A percentile compares a stretch with the other conserved stretches of the same genome.
phyloP scores from a whole-genome alignment of 2,113 vertebrate species.

The Cepphus grylle region DNA sequence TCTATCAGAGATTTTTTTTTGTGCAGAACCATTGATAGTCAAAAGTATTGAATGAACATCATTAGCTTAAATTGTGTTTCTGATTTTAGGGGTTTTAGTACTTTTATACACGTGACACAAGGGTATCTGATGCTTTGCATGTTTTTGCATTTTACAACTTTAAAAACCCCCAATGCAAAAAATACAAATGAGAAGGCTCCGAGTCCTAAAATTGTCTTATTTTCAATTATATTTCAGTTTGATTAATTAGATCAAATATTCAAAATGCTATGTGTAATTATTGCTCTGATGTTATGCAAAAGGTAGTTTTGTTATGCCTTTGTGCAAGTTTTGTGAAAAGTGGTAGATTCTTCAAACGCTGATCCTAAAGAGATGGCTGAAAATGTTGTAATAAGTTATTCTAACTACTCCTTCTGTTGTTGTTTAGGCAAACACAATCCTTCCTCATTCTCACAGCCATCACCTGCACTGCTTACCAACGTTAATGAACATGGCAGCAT shows the following conservation, averaged over 20 bases:
- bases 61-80: neutral
- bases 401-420: neutral
- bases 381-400: neutral
- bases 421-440: constrained; percentile 93
- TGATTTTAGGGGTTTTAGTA: neutral
- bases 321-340: neutral
- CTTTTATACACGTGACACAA: neutral
- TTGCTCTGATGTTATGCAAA: neutral
- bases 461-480: constrained; percentile 96
- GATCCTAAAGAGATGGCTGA: neutral
- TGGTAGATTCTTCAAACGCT: neutral
- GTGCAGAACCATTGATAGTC: neutral
- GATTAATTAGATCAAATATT: neutral
- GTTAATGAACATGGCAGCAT: constrained; percentile 96
- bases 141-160: neutral
- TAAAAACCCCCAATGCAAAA: neutral
- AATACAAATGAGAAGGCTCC: neutral
- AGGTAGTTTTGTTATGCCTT: neutral
- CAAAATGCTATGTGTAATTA: neutral
- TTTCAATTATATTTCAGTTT: neutral
- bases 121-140: neutral
- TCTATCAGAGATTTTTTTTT: neutral
- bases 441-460: constrained; percentile 96
- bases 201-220: neutral
- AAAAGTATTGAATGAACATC: neutral